A percentile compares a stretch with the other conserved stretches of the same genome.
Evolutionary conservation across 2,797 vertebrate genomes (phyloP).

Genomic region (Scleropages formosus): DNA sequence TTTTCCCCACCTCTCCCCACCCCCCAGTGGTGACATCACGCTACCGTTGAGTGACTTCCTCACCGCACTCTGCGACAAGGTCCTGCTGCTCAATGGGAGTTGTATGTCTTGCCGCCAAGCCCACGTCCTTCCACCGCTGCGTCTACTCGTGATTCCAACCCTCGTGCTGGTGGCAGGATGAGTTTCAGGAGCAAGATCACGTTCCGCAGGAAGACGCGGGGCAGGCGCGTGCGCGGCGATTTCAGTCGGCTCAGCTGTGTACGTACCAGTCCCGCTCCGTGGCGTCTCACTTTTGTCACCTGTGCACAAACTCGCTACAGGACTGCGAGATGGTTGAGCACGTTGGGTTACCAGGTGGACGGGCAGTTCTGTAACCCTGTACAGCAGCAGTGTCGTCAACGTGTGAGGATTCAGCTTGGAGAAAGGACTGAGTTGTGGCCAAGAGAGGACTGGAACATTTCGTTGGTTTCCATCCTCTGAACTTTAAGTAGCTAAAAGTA

Average conservation of each 20-base stretch:
- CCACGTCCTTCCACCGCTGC: conserved; percentile 33
- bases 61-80: conserved; percentile 49
- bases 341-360: too few species aligned
- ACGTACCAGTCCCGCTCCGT: conserved; percentile 73
- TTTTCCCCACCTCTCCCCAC: conserved; percentile 27
- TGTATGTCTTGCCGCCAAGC: conserved; percentile 53
- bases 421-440: too few species aligned
- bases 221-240: conserved; percentile 72
- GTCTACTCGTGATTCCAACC: conserved; percentile 39
- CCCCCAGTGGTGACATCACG: conserved; percentile 41
- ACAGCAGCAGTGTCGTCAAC: too few species aligned
- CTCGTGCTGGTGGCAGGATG: conserved; percentile 64
- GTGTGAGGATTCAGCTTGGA: too few species aligned
- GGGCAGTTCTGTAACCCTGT: too few species aligned
- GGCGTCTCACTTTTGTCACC: too few species aligned
- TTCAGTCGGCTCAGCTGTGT: conserved; percentile 82
- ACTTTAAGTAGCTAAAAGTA: too few species aligned
- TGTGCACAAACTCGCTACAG: too few species aligned
- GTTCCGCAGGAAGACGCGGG: conserved; percentile 81
- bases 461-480: too few species aligned
- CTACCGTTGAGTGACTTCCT: conserved; percentile 63
- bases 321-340: too few species aligned
- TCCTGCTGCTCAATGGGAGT: conserved; percentile 47
- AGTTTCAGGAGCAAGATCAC: conserved; percentile 85
- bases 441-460: too few species aligned